Evolutionary conservation across 1,140 invertebrate species (phyloP).

Genomic region (Protaetia brevitarsis): DNA sequence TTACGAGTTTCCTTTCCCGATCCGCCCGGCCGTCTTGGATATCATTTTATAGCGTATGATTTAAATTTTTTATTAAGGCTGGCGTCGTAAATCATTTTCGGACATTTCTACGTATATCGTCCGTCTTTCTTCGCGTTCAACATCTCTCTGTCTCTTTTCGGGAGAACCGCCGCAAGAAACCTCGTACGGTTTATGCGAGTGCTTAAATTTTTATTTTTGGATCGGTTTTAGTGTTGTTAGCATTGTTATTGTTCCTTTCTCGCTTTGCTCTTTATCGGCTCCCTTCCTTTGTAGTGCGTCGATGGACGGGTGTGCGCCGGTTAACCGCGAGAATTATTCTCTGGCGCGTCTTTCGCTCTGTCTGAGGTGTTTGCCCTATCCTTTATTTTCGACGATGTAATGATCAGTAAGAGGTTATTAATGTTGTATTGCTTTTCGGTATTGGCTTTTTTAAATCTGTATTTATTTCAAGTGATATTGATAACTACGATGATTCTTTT

Average conservation of each 20-base stretch:
- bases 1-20: constrained; percentile 39
- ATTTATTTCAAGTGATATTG: too few relatives aligned
- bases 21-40: constrained; percentile 36
- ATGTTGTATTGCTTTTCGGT: too few relatives aligned
- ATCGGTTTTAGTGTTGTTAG: constrained; percentile 3
- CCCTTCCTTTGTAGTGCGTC: not conserved
- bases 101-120: constrained; percentile 27
- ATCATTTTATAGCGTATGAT: constrained; percentile 45
- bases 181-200: not conserved
- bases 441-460: too few relatives aligned
- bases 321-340: not conserved
- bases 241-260: constrained; percentile 10
- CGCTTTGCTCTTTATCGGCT: not conserved
- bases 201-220: constrained; percentile 13
- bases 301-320: not conserved
- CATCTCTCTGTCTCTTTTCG: not conserved
- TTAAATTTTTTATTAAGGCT: constrained; percentile 44
- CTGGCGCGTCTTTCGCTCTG: not conserved
- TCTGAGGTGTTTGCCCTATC: too few relatives aligned
- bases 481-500: too few relatives aligned
- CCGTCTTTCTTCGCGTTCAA: not conserved
- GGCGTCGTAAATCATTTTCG: constrained; percentile 39
- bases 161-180: not conserved
- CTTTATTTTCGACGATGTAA: too few relatives aligned
- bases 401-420: too few relatives aligned